phyloP scores from a whole-genome alignment of 2,888 invertebrate species.

The Octonoba sinensis region DNA sequence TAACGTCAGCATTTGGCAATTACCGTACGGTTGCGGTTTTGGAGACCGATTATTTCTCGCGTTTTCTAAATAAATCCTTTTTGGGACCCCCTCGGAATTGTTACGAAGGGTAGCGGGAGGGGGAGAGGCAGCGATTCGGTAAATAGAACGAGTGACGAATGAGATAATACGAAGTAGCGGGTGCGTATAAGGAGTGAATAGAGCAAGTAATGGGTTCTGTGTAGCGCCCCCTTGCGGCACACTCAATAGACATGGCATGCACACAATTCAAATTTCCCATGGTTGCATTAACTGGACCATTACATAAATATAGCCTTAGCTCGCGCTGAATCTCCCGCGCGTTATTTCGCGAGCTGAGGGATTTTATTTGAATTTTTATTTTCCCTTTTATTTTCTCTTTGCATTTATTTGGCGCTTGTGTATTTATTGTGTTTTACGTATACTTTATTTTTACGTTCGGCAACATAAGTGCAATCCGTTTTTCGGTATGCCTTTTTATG shows the following conservation, averaged over 20 bases:
- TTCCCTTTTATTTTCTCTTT: constrained; percentile 14
- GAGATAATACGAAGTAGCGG: constrained; percentile 57
- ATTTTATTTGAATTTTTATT: constrained; percentile 62
- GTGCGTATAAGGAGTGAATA: constrained; percentile 51
- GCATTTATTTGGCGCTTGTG: constrained; percentile 33
- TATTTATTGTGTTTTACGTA: constrained; percentile 39
- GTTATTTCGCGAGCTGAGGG: constrained; percentile 14
- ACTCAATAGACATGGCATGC: constrained; percentile 64
- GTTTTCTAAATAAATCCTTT: constrained; percentile 64
- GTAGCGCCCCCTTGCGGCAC: constrained; percentile 39
- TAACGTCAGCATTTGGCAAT: constrained; percentile 64
- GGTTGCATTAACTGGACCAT: constrained; percentile 62
- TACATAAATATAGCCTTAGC: constrained; percentile 64
- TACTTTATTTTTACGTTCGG: constrained; percentile 32
- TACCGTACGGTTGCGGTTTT: constrained; percentile 60
- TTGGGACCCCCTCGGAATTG: constrained; percentile 54
- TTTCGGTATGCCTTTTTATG: constrained; percentile 57
- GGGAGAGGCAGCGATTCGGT: constrained; percentile 23
- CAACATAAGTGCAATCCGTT: constrained; percentile 54
- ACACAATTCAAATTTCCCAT: constrained; percentile 64
- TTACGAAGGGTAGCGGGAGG: constrained; percentile 21
- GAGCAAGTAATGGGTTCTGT: constrained; percentile 55
- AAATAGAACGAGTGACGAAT: constrained; percentile 63
- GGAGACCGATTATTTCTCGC: constrained; percentile 64
- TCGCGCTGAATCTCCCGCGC: constrained; percentile 11